Conservation (phyloP, 2,797 vertebrate genomes). For the Pogoniulus pusillus region DNA sequence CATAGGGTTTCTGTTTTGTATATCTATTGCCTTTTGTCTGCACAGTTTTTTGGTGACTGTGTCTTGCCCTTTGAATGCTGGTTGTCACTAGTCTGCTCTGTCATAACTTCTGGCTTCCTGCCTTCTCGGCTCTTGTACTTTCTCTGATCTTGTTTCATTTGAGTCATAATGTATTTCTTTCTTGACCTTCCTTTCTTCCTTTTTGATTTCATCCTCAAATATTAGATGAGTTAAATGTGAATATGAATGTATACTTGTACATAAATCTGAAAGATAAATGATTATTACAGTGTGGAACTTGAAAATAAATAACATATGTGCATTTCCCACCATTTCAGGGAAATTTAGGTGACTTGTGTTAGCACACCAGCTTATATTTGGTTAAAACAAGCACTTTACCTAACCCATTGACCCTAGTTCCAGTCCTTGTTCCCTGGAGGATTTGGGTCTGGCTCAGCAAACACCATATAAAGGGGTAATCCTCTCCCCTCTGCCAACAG, state of each 20-base stretch:
- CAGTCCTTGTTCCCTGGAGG: background rate
- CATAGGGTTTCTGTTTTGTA: background rate
- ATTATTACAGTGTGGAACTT: background rate
- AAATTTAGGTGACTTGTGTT: conserved; percentile 28
- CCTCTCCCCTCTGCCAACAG: conserved; percentile 10
- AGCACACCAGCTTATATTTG: conserved; percentile 19
- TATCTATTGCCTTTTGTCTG: background rate
- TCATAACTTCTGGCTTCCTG: background rate
- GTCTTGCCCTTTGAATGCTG: background rate
- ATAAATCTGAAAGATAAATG: background rate
- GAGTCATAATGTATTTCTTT: background rate
- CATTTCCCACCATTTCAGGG: conserved; percentile 10
- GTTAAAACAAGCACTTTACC: conserved; percentile 53
- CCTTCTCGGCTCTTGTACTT: background rate
- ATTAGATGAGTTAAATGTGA: background rate
- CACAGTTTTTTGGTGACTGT: background rate
- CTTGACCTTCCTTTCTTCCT: background rate
- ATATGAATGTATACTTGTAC: background rate
- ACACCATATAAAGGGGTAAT: background rate
- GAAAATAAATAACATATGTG: conserved; percentile 37
- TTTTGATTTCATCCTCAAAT: background rate
- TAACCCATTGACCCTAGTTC: conserved; percentile 15
- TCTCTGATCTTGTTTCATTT: background rate
- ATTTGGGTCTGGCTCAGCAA: conserved; percentile 29
- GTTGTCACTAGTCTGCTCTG: background rate